Evolutionary conservation across 1,140 invertebrate genomes (phyloP), one percentile per base, ranked within the genome.

Genomic region (Diachasma alloeum): DNA sequence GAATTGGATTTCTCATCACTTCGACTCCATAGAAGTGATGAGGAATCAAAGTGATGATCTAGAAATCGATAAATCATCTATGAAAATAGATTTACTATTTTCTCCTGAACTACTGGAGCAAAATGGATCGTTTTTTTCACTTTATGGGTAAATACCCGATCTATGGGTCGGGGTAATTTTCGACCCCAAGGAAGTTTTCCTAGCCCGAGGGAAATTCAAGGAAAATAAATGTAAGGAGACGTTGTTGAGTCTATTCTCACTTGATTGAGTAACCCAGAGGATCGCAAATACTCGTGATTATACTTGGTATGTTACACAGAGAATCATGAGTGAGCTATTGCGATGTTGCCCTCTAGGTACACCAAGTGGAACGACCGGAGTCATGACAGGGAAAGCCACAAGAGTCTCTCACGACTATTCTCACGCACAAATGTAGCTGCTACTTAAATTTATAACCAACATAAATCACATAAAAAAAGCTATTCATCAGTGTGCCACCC

Each of bases 361-460:
- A 63, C 59, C 59, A 63, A 63, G 59, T 63, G 59, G 19, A 63
- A 63, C 59, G 59, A 63, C 24, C 59, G 59, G 59, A 63, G 59
- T 63, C 59, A 63, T 63, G 59, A 63, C 59, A 63, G 59, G 59
- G 59, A 63, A 63, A 63, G 59, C 59, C 59, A 63, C 59, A 26
- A 26, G 44, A 46, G 44, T 63, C 59, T 63, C 59, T 63, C 59
- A 63, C 59, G 59, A 31, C 24, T 63, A 63, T 63, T 63, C 59
- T 63, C 24, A 63, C 59, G 24, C 59, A 63, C 24, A 31, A 63
- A 63, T 63, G 59, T 63, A 19, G 15, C 59, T n/a, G 53, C 44
- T 63, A 63, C 24, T 63, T 63, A 4, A 63, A 63, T 63, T 26
- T 63, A 63, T 31, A 24, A 26, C 59, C 24, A 53, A n/a, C 48